These are phyloP conservation scores for Pipistrellus pipistrellus DNA, from an alignment of 2,797 vertebrate genomes.

Conservation along the genomic window DNA sequence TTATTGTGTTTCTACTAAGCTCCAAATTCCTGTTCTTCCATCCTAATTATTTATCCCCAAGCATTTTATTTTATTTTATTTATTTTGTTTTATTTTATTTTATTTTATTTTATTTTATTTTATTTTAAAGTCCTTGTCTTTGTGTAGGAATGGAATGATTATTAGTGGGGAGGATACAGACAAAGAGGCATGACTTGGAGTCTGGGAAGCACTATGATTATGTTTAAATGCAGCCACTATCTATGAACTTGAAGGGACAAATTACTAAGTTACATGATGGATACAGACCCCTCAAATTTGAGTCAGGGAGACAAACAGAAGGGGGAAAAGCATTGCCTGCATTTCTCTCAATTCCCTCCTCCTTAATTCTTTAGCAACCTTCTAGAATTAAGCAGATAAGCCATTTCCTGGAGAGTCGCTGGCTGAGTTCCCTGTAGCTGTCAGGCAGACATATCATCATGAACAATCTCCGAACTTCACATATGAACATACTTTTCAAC, in stretches of 20 bases:
- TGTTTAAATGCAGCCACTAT: background rate
- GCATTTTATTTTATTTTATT: background rate
- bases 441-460: constrained; percentile 29
- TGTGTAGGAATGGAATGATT: background rate
- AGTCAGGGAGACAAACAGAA: background rate
- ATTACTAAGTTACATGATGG: background rate
- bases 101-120: background rate
- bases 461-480: background rate
- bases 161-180: no score
- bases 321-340: background rate
- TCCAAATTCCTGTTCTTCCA: background rate
- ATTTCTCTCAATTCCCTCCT: background rate
- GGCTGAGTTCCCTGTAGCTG: background rate
- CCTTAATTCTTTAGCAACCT: background rate
- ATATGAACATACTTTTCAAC: background rate
- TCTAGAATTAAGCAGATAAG: background rate
- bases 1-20: background rate
- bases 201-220: accelerated
- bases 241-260: background rate
- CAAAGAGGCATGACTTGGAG: background rate
- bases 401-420: background rate
- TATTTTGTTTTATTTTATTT: background rate
- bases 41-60: background rate
- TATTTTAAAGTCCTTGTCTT: background rate
- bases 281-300: background rate